Evolutionary conservation across 2,888 invertebrate genomes (phyloP), one percentile per base, ranked within the genome.

Genomic region (Leucophenga maculata): DNA sequence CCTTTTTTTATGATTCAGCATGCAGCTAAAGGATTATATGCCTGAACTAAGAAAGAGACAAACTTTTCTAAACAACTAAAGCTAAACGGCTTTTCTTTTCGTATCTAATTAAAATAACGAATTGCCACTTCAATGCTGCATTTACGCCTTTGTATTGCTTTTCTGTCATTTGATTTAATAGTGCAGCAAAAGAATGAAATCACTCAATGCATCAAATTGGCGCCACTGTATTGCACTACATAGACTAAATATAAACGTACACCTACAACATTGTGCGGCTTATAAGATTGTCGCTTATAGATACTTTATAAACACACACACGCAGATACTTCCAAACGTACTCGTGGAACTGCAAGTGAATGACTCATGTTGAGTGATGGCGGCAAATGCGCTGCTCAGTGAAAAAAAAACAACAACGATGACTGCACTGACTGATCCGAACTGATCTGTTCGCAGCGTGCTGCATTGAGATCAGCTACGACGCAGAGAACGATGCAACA

Each of bases 181-280:
- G 39, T 52, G 52, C 20, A 9, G 22, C 20, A 22, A 55, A 22
- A 20, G 55, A 14, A 59, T n/a, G 59, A 48, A 48, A 64, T 64
- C 62, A 64, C 48, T 64, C 62, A 64, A 64, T 64, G 48, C 62
- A 64, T 64, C 62, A 48, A 46, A 20, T 57, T 48, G 62, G 62
- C 62, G 62, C 62, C 62, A 64, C n/a, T 48, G 48, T 64, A 64
- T 46, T 57, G 54, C 54, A 54, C 22, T 39, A 39, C 39, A 39
- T 11, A 39, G 39, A 39, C 54, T 20, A 54, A 22, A 54, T 22
- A 54, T 20, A 54, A 18, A 54, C n/a, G 16, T 22, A 54, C 54
- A 14, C 54, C 13, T 54, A 20, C 22, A 52, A 11, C 16, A 11
- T 3, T 60, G 22, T 22, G 62, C 18, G 20, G 48, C 48, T 48